Base-by-base conservation (phyloP, 2,113 vertebrate species). In the Caranx ignobilis region DNA sequence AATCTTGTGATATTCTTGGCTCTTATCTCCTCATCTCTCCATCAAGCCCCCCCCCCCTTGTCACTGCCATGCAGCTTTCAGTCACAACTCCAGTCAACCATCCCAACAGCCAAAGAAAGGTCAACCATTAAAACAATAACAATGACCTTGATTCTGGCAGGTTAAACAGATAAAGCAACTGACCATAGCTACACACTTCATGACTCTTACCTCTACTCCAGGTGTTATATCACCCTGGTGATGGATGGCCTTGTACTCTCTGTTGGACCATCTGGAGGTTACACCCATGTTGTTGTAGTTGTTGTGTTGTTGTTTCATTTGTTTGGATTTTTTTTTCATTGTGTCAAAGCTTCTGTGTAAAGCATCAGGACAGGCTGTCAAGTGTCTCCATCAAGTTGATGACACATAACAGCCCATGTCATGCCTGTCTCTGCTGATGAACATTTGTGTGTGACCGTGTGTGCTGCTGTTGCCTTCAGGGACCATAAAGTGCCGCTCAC, bases 371-470 rank as follows among this genome's bases (percentile, higher is more conserved):
- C 69, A 69, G 56, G 15, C 37, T 77, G 71, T 63, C 5, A 34
- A 59, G 71, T 77, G 71, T 79, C 61, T 77, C 81, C 80, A 79
- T 90, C 81, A 91, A 59, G 57, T 85, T 76, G 79, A 81, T 88
- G 81, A 87, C 87, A 85, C 48, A 39, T 89, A 82, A 83, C 85
- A 85, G 79, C 67, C 59, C 7, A 32, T 82, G 83, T 82, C 82
- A 88, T 15, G 39, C 59, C 82, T 59, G 71, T 86, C 85, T 86
- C 70, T 66, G 67, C 50, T 69, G 77, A 87, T 89, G 67, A 88
- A 79, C 78, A 72, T 62, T 69, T 65, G 73, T 77, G 81, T 77
- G 81, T 89, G 84, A 87, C 79, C 62, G 73, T 78, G 71, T 81
- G 80, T 79, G 71, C 59, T 10, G 15, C 45, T n/a, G 59, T 55